Evolutionary conservation across 2,113 vertebrate genomes (phyloP), one percentile per base, ranked within the genome.

Genomic region (Calyptomena viridis): DNA sequence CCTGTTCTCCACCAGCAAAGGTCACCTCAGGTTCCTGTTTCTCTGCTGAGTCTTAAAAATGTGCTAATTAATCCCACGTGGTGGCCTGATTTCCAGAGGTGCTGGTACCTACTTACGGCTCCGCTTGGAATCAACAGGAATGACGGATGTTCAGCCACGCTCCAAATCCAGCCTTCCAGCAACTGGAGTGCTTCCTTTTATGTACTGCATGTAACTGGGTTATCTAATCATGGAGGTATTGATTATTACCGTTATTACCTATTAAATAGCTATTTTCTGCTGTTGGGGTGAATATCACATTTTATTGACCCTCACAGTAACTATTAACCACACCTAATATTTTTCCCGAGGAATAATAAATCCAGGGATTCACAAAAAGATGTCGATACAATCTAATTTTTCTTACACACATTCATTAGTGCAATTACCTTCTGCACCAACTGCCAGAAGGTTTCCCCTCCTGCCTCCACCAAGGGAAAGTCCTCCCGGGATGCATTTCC

Each of bases 241-340:
- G 87, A 96, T 97, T 97, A 97, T 96, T 94, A 91, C 96, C 73
- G 92, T 94, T 96, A 96, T 97, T 97, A 96, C 95, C 96, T 96
- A 97, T 97, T 97, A 96, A 95, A 89, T 47, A 92, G 94, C 92
- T 93, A 95, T 96, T 94, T 95, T 94, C 93, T 91, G 78, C 94
- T 71, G 67, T 83, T 74, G 95, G 92, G 94, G 94, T 87, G 94
- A 97, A 94, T 94, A 95, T 94, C 89, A 82, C 84, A 18, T 95
- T 94, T 91, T 93, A 97, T 97, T 94, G 95, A 97, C 93, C 95
- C 2, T 10, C 72, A 15, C 39, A 0, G 42, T 94, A 92, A 97
- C 94, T 91, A 94, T 97, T 96, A 96, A 94, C 82, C 94, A 75
- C 93, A 60, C 49, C 90, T 95, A 89, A 94, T 94, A 94, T 94